Conservation (phyloP, 1,140 invertebrate species). For the Platyscapa corneri region DNA sequence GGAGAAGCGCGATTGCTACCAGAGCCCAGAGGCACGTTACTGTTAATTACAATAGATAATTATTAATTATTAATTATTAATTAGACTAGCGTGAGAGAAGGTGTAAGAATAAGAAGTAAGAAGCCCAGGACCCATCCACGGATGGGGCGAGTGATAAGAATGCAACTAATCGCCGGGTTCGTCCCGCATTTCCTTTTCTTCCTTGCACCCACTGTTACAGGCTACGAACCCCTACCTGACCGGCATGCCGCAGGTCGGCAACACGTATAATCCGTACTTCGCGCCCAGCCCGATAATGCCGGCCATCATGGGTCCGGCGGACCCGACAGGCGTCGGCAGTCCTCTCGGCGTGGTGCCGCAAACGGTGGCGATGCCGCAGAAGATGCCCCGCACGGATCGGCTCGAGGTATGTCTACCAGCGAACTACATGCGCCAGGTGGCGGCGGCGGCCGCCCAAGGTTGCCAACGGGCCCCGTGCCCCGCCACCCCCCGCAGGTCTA, state of each 20-base stretch:
- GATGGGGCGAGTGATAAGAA: background rate
- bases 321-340: constrained; percentile 82
- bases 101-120: background rate
- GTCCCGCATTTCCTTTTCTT: constrained; percentile 11
- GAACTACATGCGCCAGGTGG: constrained; percentile 74
- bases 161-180: constrained; percentile 27
- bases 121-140: background rate
- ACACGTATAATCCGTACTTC: constrained; percentile 91
- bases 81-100: too few species aligned
- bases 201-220: constrained; percentile 75
- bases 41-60: background rate
- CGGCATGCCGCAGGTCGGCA: constrained; percentile 87
- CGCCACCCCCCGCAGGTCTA: constrained; percentile 59
- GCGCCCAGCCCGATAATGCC: constrained; percentile 91
- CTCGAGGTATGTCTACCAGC: constrained; percentile 89
- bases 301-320: constrained; percentile 85
- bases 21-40: background rate
- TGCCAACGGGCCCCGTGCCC: constrained; percentile 67
- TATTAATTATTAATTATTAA: too few species aligned
- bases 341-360: constrained; percentile 87
- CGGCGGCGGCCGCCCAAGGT: constrained; percentile 62
- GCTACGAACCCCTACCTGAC: constrained; percentile 92
- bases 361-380: constrained; percentile 90
- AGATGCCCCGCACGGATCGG: constrained; percentile 94
- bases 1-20: too few species aligned